Evolutionary conservation across 1,140 invertebrate species (phyloP).

Genomic region (Chelonus insularis): DNA sequence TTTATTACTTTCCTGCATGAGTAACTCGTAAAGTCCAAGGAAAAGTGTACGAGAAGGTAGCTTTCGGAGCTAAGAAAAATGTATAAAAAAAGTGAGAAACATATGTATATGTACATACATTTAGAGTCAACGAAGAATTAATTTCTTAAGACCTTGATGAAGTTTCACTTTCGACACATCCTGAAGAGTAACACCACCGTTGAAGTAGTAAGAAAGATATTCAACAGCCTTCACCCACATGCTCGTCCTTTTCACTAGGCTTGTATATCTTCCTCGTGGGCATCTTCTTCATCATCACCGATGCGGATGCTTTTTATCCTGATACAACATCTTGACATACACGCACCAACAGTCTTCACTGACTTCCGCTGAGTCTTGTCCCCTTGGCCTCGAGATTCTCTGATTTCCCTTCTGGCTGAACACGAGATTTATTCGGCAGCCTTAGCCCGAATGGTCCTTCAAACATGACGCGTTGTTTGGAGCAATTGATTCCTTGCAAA

Average conservation of each 20-base stretch:
- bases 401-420: no score
- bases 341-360: not conserved
- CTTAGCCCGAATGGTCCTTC: slow-evolving; percentile 8
- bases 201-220: slow-evolving; percentile 35
- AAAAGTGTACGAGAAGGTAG: not conserved
- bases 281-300: not conserved
- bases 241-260: slow-evolving; percentile 43
- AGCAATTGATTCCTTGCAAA: not conserved
- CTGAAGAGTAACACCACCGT: slow-evolving; percentile 35
- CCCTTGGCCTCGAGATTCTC: not conserved
- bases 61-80: not conserved
- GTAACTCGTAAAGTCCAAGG: slow-evolving; percentile 1
- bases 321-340: not conserved
- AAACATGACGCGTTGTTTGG: not conserved
- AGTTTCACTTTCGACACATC: slow-evolving; percentile 59
- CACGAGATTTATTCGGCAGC: not conserved
- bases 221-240: slow-evolving; percentile 55
- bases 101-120: not conserved
- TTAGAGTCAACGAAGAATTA: not conserved
- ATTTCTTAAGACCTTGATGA: slow-evolving; percentile 34
- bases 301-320: not conserved
- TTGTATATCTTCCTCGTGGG: not conserved
- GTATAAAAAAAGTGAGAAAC: not conserved
- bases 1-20: not conserved
- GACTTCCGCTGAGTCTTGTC: not conserved